Evolutionary conservation across 2,113 vertebrate species (phyloP).

Genomic region (Pitta sordida): DNA sequence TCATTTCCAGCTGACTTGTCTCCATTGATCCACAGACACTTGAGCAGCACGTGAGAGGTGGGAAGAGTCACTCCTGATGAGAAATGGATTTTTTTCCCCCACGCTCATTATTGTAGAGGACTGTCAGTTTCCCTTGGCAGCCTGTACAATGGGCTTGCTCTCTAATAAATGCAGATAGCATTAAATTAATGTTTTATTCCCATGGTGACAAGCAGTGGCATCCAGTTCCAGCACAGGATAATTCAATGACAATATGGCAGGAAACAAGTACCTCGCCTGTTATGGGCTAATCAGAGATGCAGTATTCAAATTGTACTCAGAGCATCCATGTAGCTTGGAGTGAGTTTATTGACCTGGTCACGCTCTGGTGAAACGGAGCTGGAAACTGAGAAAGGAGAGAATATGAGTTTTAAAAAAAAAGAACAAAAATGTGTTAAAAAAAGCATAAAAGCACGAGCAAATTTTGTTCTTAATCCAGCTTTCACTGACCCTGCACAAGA

Average conservation of each 20-base stretch:
- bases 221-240: not conserved
- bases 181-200: slow-evolving; percentile 45
- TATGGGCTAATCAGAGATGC: not conserved
- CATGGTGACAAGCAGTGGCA: slow-evolving; percentile 28
- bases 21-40: not conserved
- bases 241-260: not conserved
- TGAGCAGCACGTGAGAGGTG: not conserved
- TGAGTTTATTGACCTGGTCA: not conserved
- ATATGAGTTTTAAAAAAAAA: not conserved
- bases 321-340: not conserved
- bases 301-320: not conserved
- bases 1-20: slow-evolving; percentile 22
- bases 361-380: not conserved
- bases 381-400: not conserved
- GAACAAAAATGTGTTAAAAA: not conserved
- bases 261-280: not conserved
- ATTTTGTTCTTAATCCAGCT: not conserved
- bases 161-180: slow-evolving; percentile 32
- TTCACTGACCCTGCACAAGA: not conserved
- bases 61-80: slow-evolving; percentile 36
- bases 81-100: slow-evolving; percentile 26
- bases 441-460: not conserved
- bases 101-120: not conserved
- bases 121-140: slow-evolving; percentile 47
- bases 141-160: not conserved